Evolutionary conservation across 2,113 vertebrate species (phyloP).

Genomic region (Rhea americana): DNA sequence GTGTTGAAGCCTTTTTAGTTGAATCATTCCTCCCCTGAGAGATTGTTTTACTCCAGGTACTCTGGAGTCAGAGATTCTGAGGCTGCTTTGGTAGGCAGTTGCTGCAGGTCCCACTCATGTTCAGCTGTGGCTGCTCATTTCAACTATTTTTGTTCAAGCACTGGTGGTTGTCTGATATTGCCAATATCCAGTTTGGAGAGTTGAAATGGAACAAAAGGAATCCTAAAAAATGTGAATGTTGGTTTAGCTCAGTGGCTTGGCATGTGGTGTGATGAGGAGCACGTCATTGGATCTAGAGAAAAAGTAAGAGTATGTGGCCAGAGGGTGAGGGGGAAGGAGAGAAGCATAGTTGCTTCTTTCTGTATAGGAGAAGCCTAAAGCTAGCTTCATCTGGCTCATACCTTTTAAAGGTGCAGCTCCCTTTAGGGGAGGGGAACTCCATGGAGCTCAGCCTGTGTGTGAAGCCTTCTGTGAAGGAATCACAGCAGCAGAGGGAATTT

Average conservation of each 20-base stretch:
- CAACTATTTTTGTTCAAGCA: background rate
- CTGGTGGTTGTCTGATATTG: background rate
- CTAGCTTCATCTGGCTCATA: background rate
- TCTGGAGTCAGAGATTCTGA: background rate
- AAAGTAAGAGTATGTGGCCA: background rate
- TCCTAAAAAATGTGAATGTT: background rate
- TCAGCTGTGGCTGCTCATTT: background rate
- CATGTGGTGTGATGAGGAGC: background rate
- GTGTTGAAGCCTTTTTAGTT: constrained; percentile 3
- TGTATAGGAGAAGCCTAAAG: background rate
- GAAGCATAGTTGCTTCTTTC: background rate
- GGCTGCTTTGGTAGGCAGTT: background rate
- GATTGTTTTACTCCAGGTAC: background rate
- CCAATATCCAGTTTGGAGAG: background rate
- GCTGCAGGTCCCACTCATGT: background rate
- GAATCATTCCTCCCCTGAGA: background rate
- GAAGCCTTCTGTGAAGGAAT: background rate
- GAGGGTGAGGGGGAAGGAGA: background rate
- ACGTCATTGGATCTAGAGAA: background rate
- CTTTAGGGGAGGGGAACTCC: background rate
- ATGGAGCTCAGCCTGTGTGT: background rate
- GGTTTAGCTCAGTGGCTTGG: background rate
- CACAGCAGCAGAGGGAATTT: background rate
- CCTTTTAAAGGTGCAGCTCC: background rate
- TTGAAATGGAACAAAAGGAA: background rate